Conservation (phyloP, 2,797 vertebrate species). For the Danio jaintianensis region DNA sequence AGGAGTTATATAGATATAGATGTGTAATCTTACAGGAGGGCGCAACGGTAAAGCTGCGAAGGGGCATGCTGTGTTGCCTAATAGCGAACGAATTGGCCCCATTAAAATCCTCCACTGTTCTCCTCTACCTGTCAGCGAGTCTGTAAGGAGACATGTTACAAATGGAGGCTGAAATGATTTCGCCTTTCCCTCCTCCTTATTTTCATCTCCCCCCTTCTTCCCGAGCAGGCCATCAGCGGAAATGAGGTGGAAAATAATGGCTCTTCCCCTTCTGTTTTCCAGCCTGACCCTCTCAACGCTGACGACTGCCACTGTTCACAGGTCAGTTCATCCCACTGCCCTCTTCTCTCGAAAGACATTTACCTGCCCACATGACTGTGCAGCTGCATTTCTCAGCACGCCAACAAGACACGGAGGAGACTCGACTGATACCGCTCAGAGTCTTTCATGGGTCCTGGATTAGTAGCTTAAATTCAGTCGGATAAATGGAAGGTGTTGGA, state of each 20-base stretch:
- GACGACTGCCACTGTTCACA: constrained; percentile 56
- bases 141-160: constrained; percentile 50
- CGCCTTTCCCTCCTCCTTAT: constrained; percentile 34
- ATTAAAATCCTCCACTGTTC: constrained; percentile 54
- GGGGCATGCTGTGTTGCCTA: constrained; percentile 37
- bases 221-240: constrained; percentile 48
- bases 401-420: constrained; percentile 29
- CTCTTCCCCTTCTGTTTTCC: constrained; percentile 51
- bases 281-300: constrained; percentile 47
- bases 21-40: constrained; percentile 46
- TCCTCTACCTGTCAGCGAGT: constrained; percentile 44
- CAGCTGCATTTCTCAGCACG: constrained; percentile 28
- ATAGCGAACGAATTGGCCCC: constrained; percentile 48
- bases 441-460: constrained; percentile 1
- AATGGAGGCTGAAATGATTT: constrained; percentile 53
- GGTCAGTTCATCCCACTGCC: constrained; percentile 51
- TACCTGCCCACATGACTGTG: constrained; percentile 39
- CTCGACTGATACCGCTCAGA: not conserved
- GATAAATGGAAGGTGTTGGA: not conserved
- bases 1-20: constrained; percentile 37
- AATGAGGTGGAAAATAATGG: constrained; percentile 60
- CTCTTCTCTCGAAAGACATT: constrained; percentile 41
- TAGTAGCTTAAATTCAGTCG: not conserved
- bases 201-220: constrained; percentile 35
- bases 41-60: constrained; percentile 8